A percentile compares a stretch with the other conserved stretches of the same genome.
Evolutionary conservation across 1,140 invertebrate genomes (phyloP).

Genomic region (Aphidius gifuensis): DNA sequence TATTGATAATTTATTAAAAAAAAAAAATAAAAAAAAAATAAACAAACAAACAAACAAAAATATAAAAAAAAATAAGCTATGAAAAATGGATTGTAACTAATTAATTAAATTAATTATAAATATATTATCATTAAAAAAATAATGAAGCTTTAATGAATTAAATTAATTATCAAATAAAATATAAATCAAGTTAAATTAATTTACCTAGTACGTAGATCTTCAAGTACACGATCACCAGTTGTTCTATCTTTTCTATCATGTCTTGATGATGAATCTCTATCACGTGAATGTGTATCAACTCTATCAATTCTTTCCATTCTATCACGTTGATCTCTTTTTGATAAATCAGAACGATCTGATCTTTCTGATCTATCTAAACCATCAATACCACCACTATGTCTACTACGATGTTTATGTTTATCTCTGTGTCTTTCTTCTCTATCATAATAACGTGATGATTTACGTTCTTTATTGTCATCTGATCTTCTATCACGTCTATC

Average conservation of each 20-base stretch:
- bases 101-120: slow-evolving; percentile 1
- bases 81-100: slow-evolving; percentile 6
- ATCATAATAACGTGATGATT: slow-evolving; percentile 56
- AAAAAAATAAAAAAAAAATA: slow-evolving; percentile 9
- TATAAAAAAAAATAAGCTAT: slow-evolving; percentile 1
- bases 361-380: slow-evolving; percentile 38
- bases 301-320: slow-evolving; percentile 40
- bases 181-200: slow-evolving; percentile 2
- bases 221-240: slow-evolving; percentile 60
- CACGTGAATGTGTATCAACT: slow-evolving; percentile 39
- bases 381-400: slow-evolving; percentile 44
- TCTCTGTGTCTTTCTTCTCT: slow-evolving; percentile 52
- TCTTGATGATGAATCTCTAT: slow-evolving; percentile 48
- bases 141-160: not conserved
- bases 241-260: slow-evolving; percentile 60
- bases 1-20: slow-evolving; percentile 23
- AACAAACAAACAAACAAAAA: slow-evolving; percentile 15
- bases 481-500: slow-evolving; percentile 58
- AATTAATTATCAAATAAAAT: not conserved
- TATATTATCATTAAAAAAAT: not conserved
- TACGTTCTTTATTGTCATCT: slow-evolving; percentile 54
- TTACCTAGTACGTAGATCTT: slow-evolving; percentile 69
- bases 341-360: slow-evolving; percentile 34
- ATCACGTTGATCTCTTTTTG: slow-evolving; percentile 41
- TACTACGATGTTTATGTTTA: slow-evolving; percentile 46